phyloP scores from a whole-genome alignment of 2,113 vertebrate genomes.

The Arenaria interpres region DNA sequence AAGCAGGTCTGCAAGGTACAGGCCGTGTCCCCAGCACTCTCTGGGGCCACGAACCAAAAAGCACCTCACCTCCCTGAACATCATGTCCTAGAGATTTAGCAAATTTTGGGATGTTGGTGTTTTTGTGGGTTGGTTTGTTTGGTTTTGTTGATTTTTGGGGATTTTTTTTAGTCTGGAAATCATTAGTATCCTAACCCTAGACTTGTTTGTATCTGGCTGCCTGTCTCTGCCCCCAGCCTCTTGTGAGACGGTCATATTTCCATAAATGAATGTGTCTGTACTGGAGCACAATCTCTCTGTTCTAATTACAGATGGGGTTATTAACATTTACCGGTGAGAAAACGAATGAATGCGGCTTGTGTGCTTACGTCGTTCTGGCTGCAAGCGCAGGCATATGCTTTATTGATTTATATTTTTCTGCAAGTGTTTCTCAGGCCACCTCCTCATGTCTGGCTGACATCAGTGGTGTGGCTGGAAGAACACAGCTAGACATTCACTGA shows the following conservation, averaged over 20 bases:
- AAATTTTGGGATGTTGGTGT: not conserved
- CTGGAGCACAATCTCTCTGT: rapidly evolving
- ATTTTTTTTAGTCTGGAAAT: not conserved
- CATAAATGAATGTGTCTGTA: not conserved
- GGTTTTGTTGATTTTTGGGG: no score
- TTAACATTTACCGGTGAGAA: not conserved
- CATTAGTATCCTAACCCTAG: not conserved
- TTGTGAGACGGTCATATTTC: not conserved
- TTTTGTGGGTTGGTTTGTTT: no score
- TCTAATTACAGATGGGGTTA: not conserved
- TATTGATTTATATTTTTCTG: not conserved
- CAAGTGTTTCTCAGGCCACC: not conserved
- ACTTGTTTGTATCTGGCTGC: not conserved
- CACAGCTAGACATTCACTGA: rapidly evolving
- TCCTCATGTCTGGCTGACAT: not conserved
- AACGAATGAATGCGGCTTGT: not conserved
- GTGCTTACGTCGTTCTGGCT: not conserved
- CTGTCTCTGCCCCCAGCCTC: not conserved
- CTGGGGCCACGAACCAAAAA: not conserved
- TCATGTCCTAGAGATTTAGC: not conserved
- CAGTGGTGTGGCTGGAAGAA: not conserved
- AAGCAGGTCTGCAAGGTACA: not conserved
- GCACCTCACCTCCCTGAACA: not conserved
- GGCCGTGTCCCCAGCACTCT: not conserved
- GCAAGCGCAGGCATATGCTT: not conserved